Conservation (phyloP, 92 coral and sea anemone species). For the Parazoanthus darwini region DNA sequence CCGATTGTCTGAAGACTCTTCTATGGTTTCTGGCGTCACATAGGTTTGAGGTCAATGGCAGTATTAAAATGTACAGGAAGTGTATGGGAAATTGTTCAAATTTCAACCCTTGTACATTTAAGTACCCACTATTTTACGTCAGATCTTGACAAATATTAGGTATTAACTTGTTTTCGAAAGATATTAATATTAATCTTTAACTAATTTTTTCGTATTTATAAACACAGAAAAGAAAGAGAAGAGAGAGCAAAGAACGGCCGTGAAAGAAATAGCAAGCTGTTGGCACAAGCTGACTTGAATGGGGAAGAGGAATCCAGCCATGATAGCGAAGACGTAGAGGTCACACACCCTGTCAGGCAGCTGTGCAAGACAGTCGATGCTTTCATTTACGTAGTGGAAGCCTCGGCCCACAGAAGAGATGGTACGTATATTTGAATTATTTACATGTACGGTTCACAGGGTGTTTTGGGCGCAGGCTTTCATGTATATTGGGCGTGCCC, state of each 20-base stretch:
- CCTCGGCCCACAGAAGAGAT: conserved; percentile 70
- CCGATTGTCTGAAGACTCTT: not conserved
- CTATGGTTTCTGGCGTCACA: too few relatives aligned
- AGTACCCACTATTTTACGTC: too few relatives aligned
- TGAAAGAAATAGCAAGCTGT: conserved; percentile 71
- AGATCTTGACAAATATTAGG: too few relatives aligned
- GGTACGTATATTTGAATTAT: conserved; percentile 47
- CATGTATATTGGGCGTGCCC: too few relatives aligned
- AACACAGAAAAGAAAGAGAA: conserved; percentile 90
- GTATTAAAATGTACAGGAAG: too few relatives aligned
- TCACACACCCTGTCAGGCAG: conserved; percentile 87
- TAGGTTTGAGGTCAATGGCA: too few relatives aligned
- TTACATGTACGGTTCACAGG: too few relatives aligned
- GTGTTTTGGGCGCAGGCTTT: too few relatives aligned
- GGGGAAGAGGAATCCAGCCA: conserved; percentile 40
- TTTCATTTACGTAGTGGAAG: conserved; percentile 85
- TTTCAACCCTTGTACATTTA: too few relatives aligned
- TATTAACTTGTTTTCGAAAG: too few relatives aligned
- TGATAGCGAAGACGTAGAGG: conserved; percentile 45
- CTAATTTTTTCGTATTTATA: not conserved
- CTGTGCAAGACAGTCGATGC: conserved; percentile 96
- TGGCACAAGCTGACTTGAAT: conserved; percentile 46
- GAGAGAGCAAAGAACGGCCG: conserved; percentile 68
- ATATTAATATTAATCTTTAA: not conserved
- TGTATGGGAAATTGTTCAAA: too few relatives aligned